A percentile compares a stretch with the other conserved stretches of the same genome.
Conservation (phyloP, 2,888 invertebrate genomes). For the Drosophila niveifrons region DNA sequence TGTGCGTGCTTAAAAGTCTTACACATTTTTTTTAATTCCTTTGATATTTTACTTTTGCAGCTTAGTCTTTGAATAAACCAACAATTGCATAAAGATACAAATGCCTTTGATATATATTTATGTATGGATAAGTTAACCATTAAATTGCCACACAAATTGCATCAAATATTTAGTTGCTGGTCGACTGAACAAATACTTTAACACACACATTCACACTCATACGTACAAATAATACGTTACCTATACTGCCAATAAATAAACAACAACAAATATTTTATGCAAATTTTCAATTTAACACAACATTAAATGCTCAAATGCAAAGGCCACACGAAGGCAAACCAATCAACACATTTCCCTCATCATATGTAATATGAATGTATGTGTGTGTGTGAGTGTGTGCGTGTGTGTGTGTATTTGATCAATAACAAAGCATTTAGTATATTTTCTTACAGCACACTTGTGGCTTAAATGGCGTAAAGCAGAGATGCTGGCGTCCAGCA, state of each 20-base stretch:
- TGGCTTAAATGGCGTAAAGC: conserved; percentile 62
- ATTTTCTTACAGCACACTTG: conserved; percentile 59
- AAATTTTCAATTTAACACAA: conserved; percentile 80
- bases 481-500: conserved; percentile 17
- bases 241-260: conserved; percentile 69
- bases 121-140: conserved; percentile 63
- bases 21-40: not conserved
- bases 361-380: conserved; percentile 8
- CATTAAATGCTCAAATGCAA: conserved; percentile 68
- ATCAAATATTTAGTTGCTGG: conserved; percentile 73
- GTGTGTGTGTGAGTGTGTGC: not conserved
- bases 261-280: conserved; percentile 76
- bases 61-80: conserved; percentile 11
- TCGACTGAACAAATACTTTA: conserved; percentile 46
- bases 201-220: conserved; percentile 8
- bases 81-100: conserved; percentile 8
- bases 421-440: conserved; percentile 52
- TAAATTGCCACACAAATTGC: conserved; percentile 76
- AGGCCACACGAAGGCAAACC: conserved; percentile 39
- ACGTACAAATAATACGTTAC: conserved; percentile 12
- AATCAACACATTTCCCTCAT: conserved; percentile 24
- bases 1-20: not conserved
- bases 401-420: conserved; percentile 48
- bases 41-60: conserved; percentile 16
- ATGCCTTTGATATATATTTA: conserved; percentile 10